Conservation (phyloP, 2,797 vertebrate species). For the Coregonus sp. region DNA sequence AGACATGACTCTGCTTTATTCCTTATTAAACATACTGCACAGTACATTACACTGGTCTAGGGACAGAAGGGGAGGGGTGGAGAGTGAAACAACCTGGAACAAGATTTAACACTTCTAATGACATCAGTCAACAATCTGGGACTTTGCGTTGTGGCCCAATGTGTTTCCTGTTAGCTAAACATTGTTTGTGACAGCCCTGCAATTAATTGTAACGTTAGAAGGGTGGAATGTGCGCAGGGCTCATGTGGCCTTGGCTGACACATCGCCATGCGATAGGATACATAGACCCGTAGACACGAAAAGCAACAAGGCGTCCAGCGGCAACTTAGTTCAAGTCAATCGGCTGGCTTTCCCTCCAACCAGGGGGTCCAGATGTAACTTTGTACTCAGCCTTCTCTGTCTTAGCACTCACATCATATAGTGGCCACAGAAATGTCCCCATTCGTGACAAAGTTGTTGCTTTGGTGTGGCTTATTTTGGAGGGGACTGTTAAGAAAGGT, state of each 20-base stretch:
- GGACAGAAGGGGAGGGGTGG: background rate
- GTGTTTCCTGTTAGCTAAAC: constrained; percentile 73
- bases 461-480: constrained; percentile 41
- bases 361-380: constrained; percentile 64
- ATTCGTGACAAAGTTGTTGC: constrained; percentile 42
- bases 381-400: constrained; percentile 62
- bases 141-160: constrained; percentile 67
- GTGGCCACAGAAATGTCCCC: constrained; percentile 35
- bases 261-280: constrained; percentile 41
- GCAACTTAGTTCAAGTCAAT: constrained; percentile 52
- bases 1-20: background rate
- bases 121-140: constrained; percentile 68
- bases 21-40: background rate
- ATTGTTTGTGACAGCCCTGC: constrained; percentile 70
- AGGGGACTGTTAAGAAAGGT: constrained; percentile 28
- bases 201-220: constrained; percentile 76
- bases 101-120: constrained; percentile 71
- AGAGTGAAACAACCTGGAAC: constrained; percentile 58
- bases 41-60: background rate
- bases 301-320: constrained; percentile 49
- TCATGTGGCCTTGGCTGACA: constrained; percentile 69
- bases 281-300: constrained; percentile 52
- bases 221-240: constrained; percentile 57
- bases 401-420: constrained; percentile 50
- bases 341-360: constrained; percentile 53